phyloP scores from a whole-genome alignment of 2,113 vertebrate species.

The Tragulus kanchil region DNA sequence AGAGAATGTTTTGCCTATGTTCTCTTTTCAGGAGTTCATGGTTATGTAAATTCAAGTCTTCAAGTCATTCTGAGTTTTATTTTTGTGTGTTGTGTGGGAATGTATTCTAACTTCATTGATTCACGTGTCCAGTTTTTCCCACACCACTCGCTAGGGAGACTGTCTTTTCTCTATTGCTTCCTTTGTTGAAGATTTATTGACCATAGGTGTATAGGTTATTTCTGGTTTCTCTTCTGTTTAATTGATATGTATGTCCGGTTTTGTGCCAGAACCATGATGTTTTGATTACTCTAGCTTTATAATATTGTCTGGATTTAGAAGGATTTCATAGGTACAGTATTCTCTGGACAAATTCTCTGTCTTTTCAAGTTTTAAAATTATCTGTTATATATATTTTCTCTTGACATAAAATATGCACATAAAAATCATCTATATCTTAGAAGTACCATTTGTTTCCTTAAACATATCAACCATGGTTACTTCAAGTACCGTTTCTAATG shows the following conservation, averaged over 20 bases:
- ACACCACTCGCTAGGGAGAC: neutral
- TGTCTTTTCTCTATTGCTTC: neutral
- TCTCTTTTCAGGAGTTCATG: neutral
- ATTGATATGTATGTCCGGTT: neutral
- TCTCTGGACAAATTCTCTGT: neutral
- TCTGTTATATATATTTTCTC: slow-evolving; percentile 25
- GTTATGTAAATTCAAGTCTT: neutral
- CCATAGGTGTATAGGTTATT: neutral
- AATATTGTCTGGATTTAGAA: neutral
- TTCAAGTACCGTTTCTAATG: slow-evolving; percentile 42
- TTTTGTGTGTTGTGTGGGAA: neutral
- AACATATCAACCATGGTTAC: neutral
- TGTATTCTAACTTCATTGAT: neutral
- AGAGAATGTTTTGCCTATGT: neutral
- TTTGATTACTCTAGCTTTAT: neutral
- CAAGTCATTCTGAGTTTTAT: neutral
- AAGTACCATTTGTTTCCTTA: neutral
- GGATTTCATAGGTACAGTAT: slow-evolving; percentile 9
- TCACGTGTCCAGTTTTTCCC: neutral
- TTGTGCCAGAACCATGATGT: neutral
- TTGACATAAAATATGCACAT: neutral
- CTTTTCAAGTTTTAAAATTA: slow-evolving; percentile 45
- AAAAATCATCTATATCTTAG: neutral
- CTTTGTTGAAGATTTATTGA: neutral
- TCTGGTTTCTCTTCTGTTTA: neutral